Conservation (phyloP, 2,888 invertebrate species). For the Apodemia zela region DNA sequence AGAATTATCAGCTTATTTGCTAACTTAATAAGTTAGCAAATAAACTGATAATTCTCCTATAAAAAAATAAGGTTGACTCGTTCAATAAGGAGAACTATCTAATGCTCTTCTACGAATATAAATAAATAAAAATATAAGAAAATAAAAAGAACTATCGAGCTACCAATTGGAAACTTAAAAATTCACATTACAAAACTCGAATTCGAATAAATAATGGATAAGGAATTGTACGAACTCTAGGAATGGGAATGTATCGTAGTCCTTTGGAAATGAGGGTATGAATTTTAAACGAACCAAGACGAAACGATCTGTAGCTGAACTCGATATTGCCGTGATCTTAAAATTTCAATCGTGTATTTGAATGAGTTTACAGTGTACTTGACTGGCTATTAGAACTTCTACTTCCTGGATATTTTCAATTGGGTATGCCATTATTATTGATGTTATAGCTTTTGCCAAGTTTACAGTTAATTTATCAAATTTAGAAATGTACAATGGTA, state of each 20-base stretch:
- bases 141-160: not conserved
- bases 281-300: constrained; percentile 45
- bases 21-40: no score
- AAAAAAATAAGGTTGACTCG: no score
- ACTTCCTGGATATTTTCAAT: constrained; percentile 7
- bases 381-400: constrained; percentile 1
- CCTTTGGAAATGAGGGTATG: constrained; percentile 37
- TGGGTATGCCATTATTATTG: not conserved
- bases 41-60: no score
- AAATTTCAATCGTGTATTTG: constrained; percentile 23
- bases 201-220: constrained; percentile 22
- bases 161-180: constrained; percentile 4
- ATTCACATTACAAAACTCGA: not conserved
- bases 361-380: constrained; percentile 22
- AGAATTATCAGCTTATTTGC: no score
- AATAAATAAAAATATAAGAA: not conserved
- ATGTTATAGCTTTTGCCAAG: not conserved
- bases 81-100: no score
- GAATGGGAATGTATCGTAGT: constrained; percentile 26
- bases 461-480: not conserved
- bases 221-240: constrained; percentile 24
- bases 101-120: no score
- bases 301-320: constrained; percentile 33
- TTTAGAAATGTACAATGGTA: no score
- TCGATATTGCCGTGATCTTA: constrained; percentile 22